phyloP scores from a whole-genome alignment of 2,113 vertebrate species.

The Oenanthe oenanthe region DNA sequence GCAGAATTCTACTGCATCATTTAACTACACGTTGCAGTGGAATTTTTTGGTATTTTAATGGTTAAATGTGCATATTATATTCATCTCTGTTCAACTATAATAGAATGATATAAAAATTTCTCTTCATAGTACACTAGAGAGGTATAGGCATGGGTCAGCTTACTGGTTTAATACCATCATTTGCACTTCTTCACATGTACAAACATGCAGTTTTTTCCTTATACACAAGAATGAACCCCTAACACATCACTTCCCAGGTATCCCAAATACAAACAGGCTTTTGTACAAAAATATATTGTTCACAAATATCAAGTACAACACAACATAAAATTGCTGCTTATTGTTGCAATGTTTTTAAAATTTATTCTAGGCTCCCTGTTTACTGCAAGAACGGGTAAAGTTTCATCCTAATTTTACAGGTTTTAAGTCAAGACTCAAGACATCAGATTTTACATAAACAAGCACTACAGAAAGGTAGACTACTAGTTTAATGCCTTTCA shows the following conservation, averaged over 20 bases:
- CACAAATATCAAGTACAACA: background rate
- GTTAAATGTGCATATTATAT: background rate
- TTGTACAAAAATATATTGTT: accelerated
- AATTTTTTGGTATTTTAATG: background rate
- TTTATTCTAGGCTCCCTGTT: background rate
- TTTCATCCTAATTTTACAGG: background rate
- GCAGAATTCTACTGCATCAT: background rate
- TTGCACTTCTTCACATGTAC: background rate
- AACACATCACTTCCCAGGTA: background rate
- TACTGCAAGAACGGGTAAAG: background rate
- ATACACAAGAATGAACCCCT: background rate
- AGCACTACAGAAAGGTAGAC: background rate
- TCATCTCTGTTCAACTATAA: background rate
- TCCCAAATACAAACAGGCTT: background rate
- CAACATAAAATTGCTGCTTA: background rate
- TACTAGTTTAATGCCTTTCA: constrained; percentile 21
- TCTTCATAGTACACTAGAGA: background rate
- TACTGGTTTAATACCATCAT: background rate
- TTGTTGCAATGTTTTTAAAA: background rate
- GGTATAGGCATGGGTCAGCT: background rate
- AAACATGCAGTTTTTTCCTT: background rate
- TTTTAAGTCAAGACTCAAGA: background rate
- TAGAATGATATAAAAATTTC: background rate
- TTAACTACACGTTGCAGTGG: accelerated
- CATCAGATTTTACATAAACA: background rate